Evolutionary conservation across 2,888 invertebrate species (phyloP).

Genomic region (Stegophylla sp.): DNA sequence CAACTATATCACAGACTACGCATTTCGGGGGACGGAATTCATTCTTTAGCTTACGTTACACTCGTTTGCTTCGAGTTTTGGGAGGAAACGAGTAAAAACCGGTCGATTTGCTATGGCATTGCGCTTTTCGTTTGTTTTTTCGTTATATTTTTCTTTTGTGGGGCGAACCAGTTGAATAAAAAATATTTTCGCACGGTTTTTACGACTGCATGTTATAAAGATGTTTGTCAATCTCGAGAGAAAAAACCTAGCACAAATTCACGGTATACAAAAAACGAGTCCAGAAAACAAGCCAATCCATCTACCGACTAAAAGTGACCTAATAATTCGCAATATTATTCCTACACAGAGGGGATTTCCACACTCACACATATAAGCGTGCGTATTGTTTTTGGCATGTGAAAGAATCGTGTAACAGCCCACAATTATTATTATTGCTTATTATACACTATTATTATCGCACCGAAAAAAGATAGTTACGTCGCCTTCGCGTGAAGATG

Average conservation of each 20-base stretch:
- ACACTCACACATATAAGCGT: not conserved
- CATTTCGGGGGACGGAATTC: too few relatives aligned
- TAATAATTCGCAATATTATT: constrained; percentile 15
- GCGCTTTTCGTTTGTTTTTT: not conserved
- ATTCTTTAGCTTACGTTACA: too few relatives aligned
- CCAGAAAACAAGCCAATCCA: not conserved
- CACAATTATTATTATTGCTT: constrained; percentile 3
- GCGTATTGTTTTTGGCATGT: constrained; percentile 23
- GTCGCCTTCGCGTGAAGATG: constrained; percentile 4
- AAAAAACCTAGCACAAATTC: not conserved
- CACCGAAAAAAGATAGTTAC: not conserved
- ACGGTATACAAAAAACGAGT: not conserved
- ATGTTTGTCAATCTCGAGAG: not conserved
- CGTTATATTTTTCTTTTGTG: not conserved
- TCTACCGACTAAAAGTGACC: constrained; percentile 11
- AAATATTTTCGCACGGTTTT: not conserved
- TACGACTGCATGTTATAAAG: not conserved
- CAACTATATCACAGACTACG: too few relatives aligned
- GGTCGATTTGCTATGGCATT: not conserved
- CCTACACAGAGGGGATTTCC: not conserved
- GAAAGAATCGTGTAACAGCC: constrained; percentile 36
- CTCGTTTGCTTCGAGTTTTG: too few relatives aligned
- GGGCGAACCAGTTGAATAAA: not conserved
- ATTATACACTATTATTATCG: constrained; percentile 21
- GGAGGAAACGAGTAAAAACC: not conserved